These are phyloP conservation scores for Sycobia sp. DNA, from an alignment of 1,140 invertebrate species.

Conservation along the genomic window DNA sequence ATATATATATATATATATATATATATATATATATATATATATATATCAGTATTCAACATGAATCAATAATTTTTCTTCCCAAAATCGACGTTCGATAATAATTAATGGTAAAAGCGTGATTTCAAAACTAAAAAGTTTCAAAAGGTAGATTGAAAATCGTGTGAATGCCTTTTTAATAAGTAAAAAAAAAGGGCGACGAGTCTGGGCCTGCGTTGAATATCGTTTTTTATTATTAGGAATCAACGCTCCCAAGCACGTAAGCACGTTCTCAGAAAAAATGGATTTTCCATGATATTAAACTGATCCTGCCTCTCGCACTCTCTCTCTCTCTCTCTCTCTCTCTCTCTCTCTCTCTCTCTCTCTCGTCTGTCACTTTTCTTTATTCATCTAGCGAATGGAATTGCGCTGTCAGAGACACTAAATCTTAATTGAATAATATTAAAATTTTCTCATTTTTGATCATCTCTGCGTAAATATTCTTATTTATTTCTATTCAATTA, in stretches of 20 bases:
- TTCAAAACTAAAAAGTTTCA: not conserved
- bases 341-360: not conserved
- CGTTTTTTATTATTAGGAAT: constrained; percentile 32
- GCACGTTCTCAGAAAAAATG: constrained; percentile 30
- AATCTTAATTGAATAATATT: too few relatives aligned
- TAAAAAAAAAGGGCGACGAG: not conserved
- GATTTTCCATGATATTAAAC: constrained; percentile 32
- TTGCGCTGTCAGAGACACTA: too few relatives aligned
- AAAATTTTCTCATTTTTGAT: too few relatives aligned
- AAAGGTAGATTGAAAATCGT: constrained; percentile 6
- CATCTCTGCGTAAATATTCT: too few relatives aligned
- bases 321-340: not conserved
- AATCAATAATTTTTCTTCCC: too few relatives aligned
- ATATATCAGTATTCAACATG: too few relatives aligned
- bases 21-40: too few relatives aligned
- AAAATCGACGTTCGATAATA: too few relatives aligned
- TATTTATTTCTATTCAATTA: too few relatives aligned
- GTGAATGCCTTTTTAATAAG: not conserved
- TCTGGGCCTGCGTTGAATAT: not conserved
- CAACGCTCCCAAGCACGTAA: constrained; percentile 24
- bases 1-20: too few relatives aligned
- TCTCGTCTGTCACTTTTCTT: too few relatives aligned
- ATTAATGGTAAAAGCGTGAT: too few relatives aligned
- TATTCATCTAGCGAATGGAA: not conserved
- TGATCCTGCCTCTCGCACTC: not conserved